Evolutionary conservation across 2,797 vertebrate species (phyloP).

Genomic region (Clarias platycephalus): DNA sequence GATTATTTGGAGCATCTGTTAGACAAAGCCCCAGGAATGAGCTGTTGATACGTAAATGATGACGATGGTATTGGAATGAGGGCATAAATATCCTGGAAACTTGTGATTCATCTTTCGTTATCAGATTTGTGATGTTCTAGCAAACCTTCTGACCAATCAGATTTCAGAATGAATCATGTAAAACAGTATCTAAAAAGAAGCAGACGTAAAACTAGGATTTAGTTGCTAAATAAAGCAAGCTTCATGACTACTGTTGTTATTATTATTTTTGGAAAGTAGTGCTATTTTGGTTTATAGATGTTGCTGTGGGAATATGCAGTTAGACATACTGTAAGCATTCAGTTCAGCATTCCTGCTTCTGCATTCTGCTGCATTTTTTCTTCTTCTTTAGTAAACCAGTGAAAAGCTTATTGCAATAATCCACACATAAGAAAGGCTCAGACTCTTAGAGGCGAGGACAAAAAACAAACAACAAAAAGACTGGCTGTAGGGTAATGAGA

Average conservation of each 20-base stretch:
- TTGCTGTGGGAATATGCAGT: background rate
- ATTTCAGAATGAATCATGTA: background rate
- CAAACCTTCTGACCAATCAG: background rate
- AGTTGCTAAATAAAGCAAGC: background rate
- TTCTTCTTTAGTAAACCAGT: background rate
- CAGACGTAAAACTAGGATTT: background rate
- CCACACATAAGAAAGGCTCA: background rate
- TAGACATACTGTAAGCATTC: background rate
- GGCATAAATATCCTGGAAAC: background rate
- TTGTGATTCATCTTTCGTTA: background rate
- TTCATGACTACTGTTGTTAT: background rate
- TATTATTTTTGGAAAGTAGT: background rate
- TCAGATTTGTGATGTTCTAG: background rate
- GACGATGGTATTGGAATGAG: background rate
- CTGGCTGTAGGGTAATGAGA: background rate
- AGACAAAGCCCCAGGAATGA: background rate
- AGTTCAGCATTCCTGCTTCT: background rate
- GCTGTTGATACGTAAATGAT: background rate
- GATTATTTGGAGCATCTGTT: background rate
- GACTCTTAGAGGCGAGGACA: background rate
- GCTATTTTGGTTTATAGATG: background rate
- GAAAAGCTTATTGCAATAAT: background rate
- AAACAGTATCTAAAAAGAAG: background rate
- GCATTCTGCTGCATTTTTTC: background rate
- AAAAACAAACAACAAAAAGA: background rate